Base-by-base conservation (phyloP, 2,888 invertebrate genomes). In the Leptinotarsa peninsularis region DNA sequence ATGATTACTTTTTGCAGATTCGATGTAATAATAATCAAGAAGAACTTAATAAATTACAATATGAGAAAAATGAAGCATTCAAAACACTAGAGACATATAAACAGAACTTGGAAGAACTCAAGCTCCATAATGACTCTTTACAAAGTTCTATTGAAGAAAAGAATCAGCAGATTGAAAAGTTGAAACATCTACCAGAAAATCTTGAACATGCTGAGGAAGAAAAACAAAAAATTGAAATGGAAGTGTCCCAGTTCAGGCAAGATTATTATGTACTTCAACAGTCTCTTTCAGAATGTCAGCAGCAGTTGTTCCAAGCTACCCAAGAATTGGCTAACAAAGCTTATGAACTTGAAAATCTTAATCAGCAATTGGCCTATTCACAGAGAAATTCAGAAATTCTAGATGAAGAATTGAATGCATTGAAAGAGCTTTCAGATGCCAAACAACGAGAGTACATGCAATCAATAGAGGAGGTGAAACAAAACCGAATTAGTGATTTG, bases 151-250 rank as follows among this genome's bases (percentile, higher is more conserved):
- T 83, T 27, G 80, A 79, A n/a, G 82, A 83, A 69, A 82, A 80
- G 71, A 79, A 82, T 18, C 71, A 71, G 50, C 49, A 76, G 15
- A 72, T 78, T 17, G 52, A 67, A 18, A 67, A 68, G 7, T 71
- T 84, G 27, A 83, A 80, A 15, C 77, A 83, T 68, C 73, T 80
- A 52, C 52, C 79, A 1, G 76, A 80, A 52, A 73, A 63, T 49
- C 70, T 79, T 27, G 80, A 79, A 76, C 81, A 84, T 66, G 82
- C 83, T 71, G 80, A 82, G 54, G 83, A 84, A 72, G 82, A 82
- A 54, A 77, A 82, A 10, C 78, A 83, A 60, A 79, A 78, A 13
- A 72, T 87, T 54, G 84, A 84, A 73, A 78, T 79, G 49, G 82
- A 83, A 66, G 60, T 82, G 68, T 60, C 71, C 2, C 78, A 79